Base-by-base conservation (phyloP, 2,113 vertebrate genomes). In the Pseudorectes ferrugineus region DNA sequence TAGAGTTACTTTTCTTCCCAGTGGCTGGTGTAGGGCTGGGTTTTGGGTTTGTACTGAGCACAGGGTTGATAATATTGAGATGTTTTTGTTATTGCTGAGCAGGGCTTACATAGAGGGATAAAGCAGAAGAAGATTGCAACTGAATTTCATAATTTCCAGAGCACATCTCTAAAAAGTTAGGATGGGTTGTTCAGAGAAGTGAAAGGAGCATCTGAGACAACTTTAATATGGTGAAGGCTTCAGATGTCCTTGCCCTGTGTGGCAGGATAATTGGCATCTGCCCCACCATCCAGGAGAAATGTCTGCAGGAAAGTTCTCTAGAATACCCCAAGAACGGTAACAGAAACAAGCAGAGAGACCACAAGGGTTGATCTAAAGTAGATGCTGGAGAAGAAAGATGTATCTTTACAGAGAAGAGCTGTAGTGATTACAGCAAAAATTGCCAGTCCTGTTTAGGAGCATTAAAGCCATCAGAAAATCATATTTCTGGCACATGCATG, bases 161-260 rank as follows among this genome's bases (percentile, higher is more conserved):
- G n/a, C 11, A 35, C 1, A n/a, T 14, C 48, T 82, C 26, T 38
- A 17, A 28, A 51, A 14, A 12, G 5, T 68, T 46, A 26, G 17
- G 58, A 29, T 59, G 29, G 10, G 14, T 4, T 59, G 9, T 52
- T 80, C 62, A 59, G 58, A 43, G 15, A 80, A 54, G 18, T 33
- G 15, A 48, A 73, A 87, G 16, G 6, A 72, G 2, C 33, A 54
- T 58, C 13, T 54, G 19, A 49, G 14, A 72, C 2, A 36, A 52
- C 36, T 33, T 49, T 15, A 40, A 10, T 38, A n/a, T 11, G 5
- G 19, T 36, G 6, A 85, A 59, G 31, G 49, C 22, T 82, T 89
- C 12, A 9, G 25, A 10, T 23, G 29, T 36, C 36, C 36, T 80
- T 75, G 31, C 7, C 9, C 22, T 1, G 0, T 54, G 9, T 2